phyloP scores from a whole-genome alignment of 2,888 invertebrate genomes.

The Agrenia bidenticulata region DNA sequence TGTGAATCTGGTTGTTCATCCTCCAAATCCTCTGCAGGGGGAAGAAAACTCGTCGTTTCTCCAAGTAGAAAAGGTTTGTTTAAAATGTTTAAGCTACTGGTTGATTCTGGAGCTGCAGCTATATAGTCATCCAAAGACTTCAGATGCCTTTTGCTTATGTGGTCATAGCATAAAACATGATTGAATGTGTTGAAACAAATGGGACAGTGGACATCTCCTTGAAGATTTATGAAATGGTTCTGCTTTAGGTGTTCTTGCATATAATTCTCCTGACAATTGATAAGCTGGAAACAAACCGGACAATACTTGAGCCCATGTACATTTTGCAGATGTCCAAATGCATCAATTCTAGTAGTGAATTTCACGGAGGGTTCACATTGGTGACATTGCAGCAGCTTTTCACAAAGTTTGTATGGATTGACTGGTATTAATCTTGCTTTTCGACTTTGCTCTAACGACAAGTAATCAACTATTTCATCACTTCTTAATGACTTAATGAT shows the following conservation, averaged over 20 bases:
- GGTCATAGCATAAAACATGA: background rate
- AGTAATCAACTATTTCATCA: too few relatives aligned
- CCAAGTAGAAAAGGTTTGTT: too few relatives aligned
- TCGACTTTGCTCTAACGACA: too few relatives aligned
- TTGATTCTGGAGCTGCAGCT: background rate
- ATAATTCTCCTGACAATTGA: constrained; percentile 2
- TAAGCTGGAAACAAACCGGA: background rate
- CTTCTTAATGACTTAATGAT: too few relatives aligned
- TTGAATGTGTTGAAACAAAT: background rate
- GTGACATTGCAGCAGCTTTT: too few relatives aligned
- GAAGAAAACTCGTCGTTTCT: too few relatives aligned
- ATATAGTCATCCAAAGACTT: background rate
- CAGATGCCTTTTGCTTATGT: constrained; percentile 1
- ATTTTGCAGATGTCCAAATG: background rate
- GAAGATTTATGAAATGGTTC: background rate
- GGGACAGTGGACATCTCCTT: constrained; percentile 4
- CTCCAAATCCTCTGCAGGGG: too few relatives aligned
- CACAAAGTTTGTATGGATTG: too few relatives aligned
- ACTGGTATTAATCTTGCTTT: too few relatives aligned
- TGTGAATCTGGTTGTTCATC: too few relatives aligned
- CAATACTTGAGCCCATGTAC: constrained; percentile 4
- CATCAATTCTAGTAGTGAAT: background rate
- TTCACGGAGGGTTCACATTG: too few relatives aligned
- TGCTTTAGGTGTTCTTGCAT: background rate
- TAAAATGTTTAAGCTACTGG: background rate